Base-by-base conservation (phyloP, 2,113 vertebrate species). In the Toxotes chatareus region DNA sequence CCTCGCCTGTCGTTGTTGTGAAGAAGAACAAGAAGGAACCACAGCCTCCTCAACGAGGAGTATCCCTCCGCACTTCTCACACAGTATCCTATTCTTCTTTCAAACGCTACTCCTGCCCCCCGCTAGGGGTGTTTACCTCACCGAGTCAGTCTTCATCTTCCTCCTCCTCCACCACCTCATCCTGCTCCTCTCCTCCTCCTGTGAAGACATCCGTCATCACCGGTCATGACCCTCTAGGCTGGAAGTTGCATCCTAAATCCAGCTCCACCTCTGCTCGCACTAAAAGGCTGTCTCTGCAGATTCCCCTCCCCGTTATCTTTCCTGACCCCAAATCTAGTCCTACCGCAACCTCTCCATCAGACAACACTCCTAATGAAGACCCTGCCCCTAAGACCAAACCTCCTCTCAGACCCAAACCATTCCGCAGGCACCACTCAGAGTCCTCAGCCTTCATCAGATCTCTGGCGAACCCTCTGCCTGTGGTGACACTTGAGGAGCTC, bases 11-110 rank as follows among this genome's bases (percentile, higher is more conserved):
- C 82, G 97, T 99, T 40, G 95, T 93, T 4, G 94, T 98, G 73
- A 96, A 83, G 91, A 99, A 99, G 88, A 96, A 90, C n/a, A 96
- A 95, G 91, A 97, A 94, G 87, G 95, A 97, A 73, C 98, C 98
- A 0, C 93, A 90, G 0, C 97, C 97, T 0, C 97, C 98, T 1
- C 92, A 73, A 0, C 96, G 96, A 16, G 94, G 95, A 0, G 94
- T 95, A 4, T 99, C 97, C 0, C 93, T 99, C 21, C 95, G 89
- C 0, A 57, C 86, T 32, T 95, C 94, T 47, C 94, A 95, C 44
- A 88, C 95, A 1, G 53, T 67, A 9, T 42, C 78, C 86, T 94
- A 38, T 7, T 92, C 95, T 6, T 94, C 96, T 0, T 87, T 89
- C 69, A 96, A 96, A 77, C 95, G 95, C 36, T 90, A 94, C 0